phyloP scores from a whole-genome alignment of 2,797 vertebrate species.

The Sebastes umbrosus region DNA sequence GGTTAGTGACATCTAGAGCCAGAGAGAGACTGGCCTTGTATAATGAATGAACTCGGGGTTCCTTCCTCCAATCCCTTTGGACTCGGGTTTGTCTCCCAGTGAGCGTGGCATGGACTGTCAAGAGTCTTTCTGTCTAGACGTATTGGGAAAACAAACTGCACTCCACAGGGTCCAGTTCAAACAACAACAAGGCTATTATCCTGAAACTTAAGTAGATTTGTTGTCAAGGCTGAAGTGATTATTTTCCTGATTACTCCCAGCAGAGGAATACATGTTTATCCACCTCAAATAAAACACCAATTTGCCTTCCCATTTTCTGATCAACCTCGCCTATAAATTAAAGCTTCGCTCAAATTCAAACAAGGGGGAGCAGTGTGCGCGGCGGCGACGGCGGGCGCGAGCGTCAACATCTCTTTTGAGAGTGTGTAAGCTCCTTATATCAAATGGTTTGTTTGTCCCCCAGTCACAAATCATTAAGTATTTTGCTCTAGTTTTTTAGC shows the following conservation, averaged over 20 bases:
- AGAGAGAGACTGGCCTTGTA: conserved; percentile 48
- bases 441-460: conserved; percentile 76
- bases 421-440: conserved; percentile 78
- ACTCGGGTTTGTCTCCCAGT: conserved; percentile 39
- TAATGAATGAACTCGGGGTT: conserved; percentile 68
- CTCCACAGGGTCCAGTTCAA: conserved; percentile 54
- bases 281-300: conserved; percentile 65
- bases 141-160: conserved; percentile 26
- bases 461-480: conserved; percentile 80
- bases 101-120: conserved; percentile 48
- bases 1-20: conserved; percentile 52
- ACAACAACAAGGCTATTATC: conserved; percentile 49
- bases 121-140: conserved; percentile 59
- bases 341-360: conserved; percentile 57
- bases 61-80: conserved; percentile 53
- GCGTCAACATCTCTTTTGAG: conserved; percentile 69
- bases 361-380: conserved; percentile 31
- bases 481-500: conserved; percentile 74
- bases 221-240: conserved; percentile 53
- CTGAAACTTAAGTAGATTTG: conserved; percentile 50
- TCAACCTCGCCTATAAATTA: conserved; percentile 66
- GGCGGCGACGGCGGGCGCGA: conserved; percentile 38
- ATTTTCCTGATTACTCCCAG: conserved; percentile 65
- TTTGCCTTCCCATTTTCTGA: conserved; percentile 61
- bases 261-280: conserved; percentile 67